Base-by-base conservation (phyloP, 2,888 invertebrate genomes). In the Aleiodes leptofemur region DNA sequence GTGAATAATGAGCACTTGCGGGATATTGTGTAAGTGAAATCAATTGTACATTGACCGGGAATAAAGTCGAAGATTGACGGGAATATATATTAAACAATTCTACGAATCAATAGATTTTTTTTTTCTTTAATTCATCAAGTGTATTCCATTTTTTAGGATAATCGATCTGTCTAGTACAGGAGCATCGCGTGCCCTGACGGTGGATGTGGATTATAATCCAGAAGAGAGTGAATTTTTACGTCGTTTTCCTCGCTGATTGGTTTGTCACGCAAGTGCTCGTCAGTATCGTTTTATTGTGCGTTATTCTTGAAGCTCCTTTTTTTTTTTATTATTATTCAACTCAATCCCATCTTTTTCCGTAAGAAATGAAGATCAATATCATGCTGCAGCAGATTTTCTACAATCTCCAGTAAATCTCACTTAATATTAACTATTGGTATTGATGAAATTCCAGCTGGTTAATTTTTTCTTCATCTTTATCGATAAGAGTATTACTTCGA, bases 211-310 rank as follows among this genome's bases (percentile, higher is more conserved):
- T 48, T 14, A 43, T 16, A 34, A 14, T 7, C 61, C 61, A 38
- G 16, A 14, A 29, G n/a, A 16, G 61, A 48, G 61, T 64, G 61
- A 11, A 48, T 43, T 48, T 64, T 14, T 43, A 11, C 48, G 23
- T 48, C 14, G 48, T 48, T 64, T 59, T 9, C 23, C 23, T 7
- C 8, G 13, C 9, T 38, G 16, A 64, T 64, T 64, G 48, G 64
- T 48, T 64, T 14, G 48, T 64, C 64, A 64, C 64, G 64, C 64
- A 48, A 64, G 34, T 59, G 6, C n/a, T 34, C 38, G 38, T 61
- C 59, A 31, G 3, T 34, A 14, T 23, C 23, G 16, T 56, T 23
- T 11, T 9, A 9, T 9, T 56, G 6, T 7, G 13, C 8, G 16
- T 56, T 7, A 23, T 14, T 61, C n/a, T 34, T 34, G 6, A 8